These are phyloP conservation scores for Agrochola litura DNA, from an alignment of 2,888 invertebrate species.

Conservation along the genomic window DNA sequence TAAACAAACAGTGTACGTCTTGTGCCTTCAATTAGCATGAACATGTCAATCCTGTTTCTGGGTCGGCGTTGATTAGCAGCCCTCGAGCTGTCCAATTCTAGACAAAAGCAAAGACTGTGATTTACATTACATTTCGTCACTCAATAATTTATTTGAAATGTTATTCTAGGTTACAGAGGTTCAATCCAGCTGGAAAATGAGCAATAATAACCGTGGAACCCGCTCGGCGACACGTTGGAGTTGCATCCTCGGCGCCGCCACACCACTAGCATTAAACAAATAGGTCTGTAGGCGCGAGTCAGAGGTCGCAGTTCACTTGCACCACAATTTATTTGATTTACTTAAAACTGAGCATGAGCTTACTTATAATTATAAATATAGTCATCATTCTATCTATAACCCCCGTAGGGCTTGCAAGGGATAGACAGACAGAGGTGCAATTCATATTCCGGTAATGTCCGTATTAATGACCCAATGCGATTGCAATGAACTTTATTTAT, in stretches of 20 bases:
- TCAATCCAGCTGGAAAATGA: conserved; percentile 55
- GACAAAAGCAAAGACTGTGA: conserved; percentile 33
- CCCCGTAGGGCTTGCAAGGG: neutral
- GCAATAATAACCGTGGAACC: conserved; percentile 58
- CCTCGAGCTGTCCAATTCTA: conserved; percentile 40
- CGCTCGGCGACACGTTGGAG: conserved; percentile 52
- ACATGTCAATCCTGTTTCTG: conserved; percentile 57
- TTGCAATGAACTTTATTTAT: conserved; percentile 46
- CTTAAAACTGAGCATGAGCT: conserved; percentile 43
- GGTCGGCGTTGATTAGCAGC: conserved; percentile 62
- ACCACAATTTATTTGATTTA: conserved; percentile 58
- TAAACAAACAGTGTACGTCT: conserved; percentile 13
- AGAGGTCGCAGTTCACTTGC: conserved; percentile 61
- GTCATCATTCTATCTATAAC: conserved; percentile 15
- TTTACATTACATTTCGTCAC: conserved; percentile 25
- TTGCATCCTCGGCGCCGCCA: conserved; percentile 52
- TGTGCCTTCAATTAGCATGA: conserved; percentile 46
- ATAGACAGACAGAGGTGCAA: conserved; percentile 5
- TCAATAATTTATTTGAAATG: conserved; percentile 49
- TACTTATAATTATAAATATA: conserved; percentile 24
- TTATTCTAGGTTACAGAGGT: conserved; percentile 52
- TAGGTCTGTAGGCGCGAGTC: conserved; percentile 53
- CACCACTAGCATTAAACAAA: conserved; percentile 64
- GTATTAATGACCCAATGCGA: conserved; percentile 28
- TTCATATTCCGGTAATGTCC: conserved; percentile 39